Evolutionary conservation across 2,113 vertebrate genomes (phyloP), one percentile per base, ranked within the genome.

Genomic region (Entosphenus tridentatus): DNA sequence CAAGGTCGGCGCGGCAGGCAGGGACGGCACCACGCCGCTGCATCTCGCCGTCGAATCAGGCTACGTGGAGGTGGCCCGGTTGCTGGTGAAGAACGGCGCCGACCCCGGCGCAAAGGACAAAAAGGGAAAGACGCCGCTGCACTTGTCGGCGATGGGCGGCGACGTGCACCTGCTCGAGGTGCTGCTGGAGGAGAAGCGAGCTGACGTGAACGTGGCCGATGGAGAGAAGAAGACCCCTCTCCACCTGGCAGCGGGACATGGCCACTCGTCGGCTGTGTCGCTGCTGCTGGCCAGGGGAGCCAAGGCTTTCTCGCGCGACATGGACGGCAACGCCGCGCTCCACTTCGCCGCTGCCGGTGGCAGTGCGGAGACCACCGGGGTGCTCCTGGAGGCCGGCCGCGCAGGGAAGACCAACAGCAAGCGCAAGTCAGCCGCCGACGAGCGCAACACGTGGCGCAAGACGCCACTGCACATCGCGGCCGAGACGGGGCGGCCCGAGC

Each of bases 401-500:
- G 78, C 76, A n/a, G 39, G 39, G 6, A 39, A 39, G 39, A 39
- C 39, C 39, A 39, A 39, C 39, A 39, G 39, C 39, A 39, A 39
- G 39, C 39, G 39, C 39, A 39, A 39, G 39, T 83, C 78, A 73
- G 83, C 78, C 8, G 73, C 78, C 12, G 74, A 82, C 1, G 78
- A 83, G 1, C 82, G 76, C 75, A 84, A 84, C 8, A 69, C 77
- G 1, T 83, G 79, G 81, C 83, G 83, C 73, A 85, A 81, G 75
- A 87, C 80, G 0, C 68, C 79, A 0, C 74, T 83, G 70, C 81
- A 83, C 71, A 57, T 77, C 3, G 78, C 83, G 55, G 79, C 78
- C 0, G 81, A 84, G 57, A 56, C 75, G 1, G 81, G 81, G 8
- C 80, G 82, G 1, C 73, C 76, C 0, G 12, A 72, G n/a, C 57